phyloP scores from a whole-genome alignment of 1,140 invertebrate species.

The Anastatus disparis region DNA sequence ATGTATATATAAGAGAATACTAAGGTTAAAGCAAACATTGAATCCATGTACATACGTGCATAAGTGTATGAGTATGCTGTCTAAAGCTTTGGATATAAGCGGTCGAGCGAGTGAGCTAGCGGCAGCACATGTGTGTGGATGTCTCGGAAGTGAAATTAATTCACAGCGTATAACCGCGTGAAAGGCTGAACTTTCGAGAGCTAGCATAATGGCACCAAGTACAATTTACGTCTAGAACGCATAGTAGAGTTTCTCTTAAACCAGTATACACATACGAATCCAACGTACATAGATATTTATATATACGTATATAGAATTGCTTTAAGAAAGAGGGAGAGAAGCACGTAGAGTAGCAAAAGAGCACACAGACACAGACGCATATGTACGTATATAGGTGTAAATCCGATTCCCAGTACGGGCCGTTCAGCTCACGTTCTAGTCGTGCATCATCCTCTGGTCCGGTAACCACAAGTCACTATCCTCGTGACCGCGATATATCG shows the following conservation, averaged over 20 bases:
- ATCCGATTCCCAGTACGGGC: conserved; percentile 34
- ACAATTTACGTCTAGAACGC: conserved; percentile 25
- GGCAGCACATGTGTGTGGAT: not conserved
- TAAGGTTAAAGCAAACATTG: conserved; percentile 23
- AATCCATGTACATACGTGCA: too few species aligned
- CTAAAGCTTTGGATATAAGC: too few species aligned
- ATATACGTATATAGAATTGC: too few species aligned
- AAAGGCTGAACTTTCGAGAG: conserved; percentile 15
- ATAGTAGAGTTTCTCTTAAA: not conserved
- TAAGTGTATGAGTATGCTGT: too few species aligned
- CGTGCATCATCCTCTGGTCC: conserved; percentile 52
- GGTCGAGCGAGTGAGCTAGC: not conserved
- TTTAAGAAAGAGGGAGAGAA: too few species aligned
- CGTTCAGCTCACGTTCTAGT: conserved; percentile 42
- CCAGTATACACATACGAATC: too few species aligned
- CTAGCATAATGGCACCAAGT: conserved; percentile 22
- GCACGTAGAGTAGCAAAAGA: too few species aligned
- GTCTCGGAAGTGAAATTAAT: conserved; percentile 42
- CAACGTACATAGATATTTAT: not conserved
- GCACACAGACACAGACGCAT: not conserved
- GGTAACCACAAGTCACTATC: conserved; percentile 55
- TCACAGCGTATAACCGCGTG: conserved; percentile 17
- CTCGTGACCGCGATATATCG: conserved; percentile 48
- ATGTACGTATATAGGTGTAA: conserved; percentile 26
- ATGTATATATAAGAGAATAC: too few species aligned